Evolutionary conservation across 2,888 invertebrate species (phyloP).

Genomic region (Pherbina coryleti): DNA sequence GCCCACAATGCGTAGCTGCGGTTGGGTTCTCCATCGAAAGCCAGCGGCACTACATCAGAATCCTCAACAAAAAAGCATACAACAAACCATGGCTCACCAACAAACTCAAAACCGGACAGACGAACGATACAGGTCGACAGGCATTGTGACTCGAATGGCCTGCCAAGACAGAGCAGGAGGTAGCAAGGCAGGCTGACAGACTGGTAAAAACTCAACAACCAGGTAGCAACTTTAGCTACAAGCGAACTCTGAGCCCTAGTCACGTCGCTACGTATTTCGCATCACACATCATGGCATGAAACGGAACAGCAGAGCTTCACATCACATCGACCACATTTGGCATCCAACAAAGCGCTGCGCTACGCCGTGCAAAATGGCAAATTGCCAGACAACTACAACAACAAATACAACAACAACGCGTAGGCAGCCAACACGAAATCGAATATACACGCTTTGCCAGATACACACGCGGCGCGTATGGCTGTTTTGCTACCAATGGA

Average conservation of each 20-base stretch:
- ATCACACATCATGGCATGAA: slow-evolving; percentile 1
- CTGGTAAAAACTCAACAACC: not conserved
- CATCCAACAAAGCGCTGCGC: slow-evolving; percentile 57
- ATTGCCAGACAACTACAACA: slow-evolving; percentile 53
- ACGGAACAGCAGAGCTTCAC: not conserved
- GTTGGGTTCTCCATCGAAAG: slow-evolving; percentile 5
- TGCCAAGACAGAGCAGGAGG: not conserved
- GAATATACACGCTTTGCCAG: slow-evolving; percentile 18
- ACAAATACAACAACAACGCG: not conserved
- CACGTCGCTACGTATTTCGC: slow-evolving; percentile 7
- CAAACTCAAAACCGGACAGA: not conserved
- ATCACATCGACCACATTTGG: slow-evolving; percentile 45
- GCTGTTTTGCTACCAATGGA: not conserved
- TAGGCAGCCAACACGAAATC: slow-evolving; percentile 3
- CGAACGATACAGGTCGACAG: not conserved
- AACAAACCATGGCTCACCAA: not conserved
- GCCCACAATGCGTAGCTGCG: slow-evolving; percentile 51
- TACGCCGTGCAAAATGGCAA: slow-evolving; percentile 61
- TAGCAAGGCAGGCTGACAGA: not conserved
- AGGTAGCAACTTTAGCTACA: slow-evolving; percentile 11
- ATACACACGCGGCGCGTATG: not conserved
- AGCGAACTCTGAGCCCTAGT: slow-evolving; percentile 12
- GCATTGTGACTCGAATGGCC: too few species aligned
- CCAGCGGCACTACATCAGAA: not conserved
- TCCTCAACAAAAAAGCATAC: not conserved